Base-by-base conservation (phyloP, 1,140 invertebrate genomes). In the Sycobia sp. region DNA sequence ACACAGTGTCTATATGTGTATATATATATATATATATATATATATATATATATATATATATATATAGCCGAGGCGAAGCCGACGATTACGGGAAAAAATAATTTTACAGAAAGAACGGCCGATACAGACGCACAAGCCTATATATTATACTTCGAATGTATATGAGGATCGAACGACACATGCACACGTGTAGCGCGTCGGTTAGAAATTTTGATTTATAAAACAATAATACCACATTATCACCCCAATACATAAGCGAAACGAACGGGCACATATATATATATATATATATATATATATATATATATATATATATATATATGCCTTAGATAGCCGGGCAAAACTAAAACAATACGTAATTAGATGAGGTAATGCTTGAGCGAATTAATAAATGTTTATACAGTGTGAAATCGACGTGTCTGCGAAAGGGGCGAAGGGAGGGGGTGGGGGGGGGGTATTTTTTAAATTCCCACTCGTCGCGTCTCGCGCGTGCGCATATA, bases 291-390 rank as follows among this genome's bases (percentile, higher is more conserved):
- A n/a, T n/a, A n/a, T n/a, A n/a, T n/a, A n/a, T n/a, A n/a, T n/a
- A n/a, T n/a, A n/a, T n/a, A n/a, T n/a, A n/a, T n/a, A n/a, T n/a
- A n/a, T n/a, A n/a, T n/a, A n/a, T n/a, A n/a, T n/a, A n/a, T n/a
- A n/a, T n/a, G n/a, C n/a, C n/a, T n/a, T n/a, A n/a, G n/a, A 11
- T 32, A 7, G 29, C 44, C 29, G 27, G n/a, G 57, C 22, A 11
- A 60, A 51, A 60, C 51, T 50, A 60, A 60, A 60, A 60, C 57
- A 60, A 60, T 60, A 59, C 44, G 34, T 60, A 60, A 60, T 60
- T 60, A 60, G 57, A 36, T 43, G 57, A 39, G 36, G 25, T 43
- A 60, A 58, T 49, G n/a, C n/a, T 8, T 22, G 18, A 9, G n/a
- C 44, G 56, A 18, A 53, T 58, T 39, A 39, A 60, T 60, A 60